Conservation (phyloP, 2,888 invertebrate species). For the Ceriagrion tenellum region DNA sequence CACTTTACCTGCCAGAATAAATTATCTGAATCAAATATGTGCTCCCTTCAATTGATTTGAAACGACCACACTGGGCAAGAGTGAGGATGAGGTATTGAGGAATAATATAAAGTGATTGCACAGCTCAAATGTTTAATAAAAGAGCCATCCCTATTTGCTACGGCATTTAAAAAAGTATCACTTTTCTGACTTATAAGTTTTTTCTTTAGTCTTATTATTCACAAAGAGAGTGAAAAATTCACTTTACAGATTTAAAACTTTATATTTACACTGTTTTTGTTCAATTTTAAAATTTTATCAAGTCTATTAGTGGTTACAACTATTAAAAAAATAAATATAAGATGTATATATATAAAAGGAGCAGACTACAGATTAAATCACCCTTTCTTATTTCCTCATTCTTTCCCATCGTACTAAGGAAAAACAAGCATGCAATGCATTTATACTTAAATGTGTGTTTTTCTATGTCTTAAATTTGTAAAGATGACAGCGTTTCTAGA, state of each 20-base stretch:
- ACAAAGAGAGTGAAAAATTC: constrained; percentile 67
- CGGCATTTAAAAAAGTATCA: constrained; percentile 57
- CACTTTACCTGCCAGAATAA: constrained; percentile 13
- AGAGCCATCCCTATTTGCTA: constrained; percentile 57
- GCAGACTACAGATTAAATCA: constrained; percentile 59
- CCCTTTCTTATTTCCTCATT: constrained; percentile 34
- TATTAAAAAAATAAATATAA: constrained; percentile 64
- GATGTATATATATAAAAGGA: constrained; percentile 59
- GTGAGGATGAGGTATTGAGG: constrained; percentile 55
- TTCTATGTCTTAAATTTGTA: constrained; percentile 48
- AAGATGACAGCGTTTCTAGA: constrained; percentile 43
- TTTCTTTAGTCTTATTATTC: constrained; percentile 58
- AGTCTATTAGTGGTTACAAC: constrained; percentile 57
- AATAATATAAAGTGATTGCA: constrained; percentile 60
- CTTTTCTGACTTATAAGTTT: constrained; percentile 40
- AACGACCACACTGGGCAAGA: constrained; percentile 34
- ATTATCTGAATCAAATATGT: neutral
- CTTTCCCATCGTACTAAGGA: constrained; percentile 52
- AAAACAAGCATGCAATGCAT: constrained; percentile 64
- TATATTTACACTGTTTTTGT: constrained; percentile 49
- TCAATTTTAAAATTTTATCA: constrained; percentile 26
- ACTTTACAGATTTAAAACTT: constrained; percentile 51
- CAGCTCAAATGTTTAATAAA: constrained; percentile 43
- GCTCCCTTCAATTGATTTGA: constrained; percentile 23
- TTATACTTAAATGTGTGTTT: constrained; percentile 41